Conservation (phyloP, 2,797 vertebrate genomes). For the Sorex maritimensis region DNA sequence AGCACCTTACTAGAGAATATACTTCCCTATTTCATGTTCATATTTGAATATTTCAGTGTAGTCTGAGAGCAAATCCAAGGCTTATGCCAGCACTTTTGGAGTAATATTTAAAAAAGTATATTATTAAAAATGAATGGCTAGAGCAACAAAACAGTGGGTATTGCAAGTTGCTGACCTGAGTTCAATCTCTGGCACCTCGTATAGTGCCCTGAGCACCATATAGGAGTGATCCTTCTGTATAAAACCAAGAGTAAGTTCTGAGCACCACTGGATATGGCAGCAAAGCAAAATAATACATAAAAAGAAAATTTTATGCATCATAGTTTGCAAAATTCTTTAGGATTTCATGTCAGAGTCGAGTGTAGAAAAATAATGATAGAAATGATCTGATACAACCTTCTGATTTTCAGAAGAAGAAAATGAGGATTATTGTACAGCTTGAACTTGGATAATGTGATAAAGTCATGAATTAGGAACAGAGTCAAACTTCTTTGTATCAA, state of each 20-base stretch:
- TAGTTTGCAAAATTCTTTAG: no score
- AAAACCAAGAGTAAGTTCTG: no score
- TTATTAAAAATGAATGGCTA: no score
- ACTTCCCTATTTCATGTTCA: slow-evolving; percentile 1
- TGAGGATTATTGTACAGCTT: slow-evolving; percentile 1
- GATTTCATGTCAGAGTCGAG: not conserved
- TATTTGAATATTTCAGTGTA: not conserved
- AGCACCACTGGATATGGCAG: no score
- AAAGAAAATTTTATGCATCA: no score
- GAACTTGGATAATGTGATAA: not conserved
- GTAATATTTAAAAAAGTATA: not conserved
- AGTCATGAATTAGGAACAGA: not conserved
- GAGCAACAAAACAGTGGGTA: no score
- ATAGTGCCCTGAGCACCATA: no score
- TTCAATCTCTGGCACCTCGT: no score
- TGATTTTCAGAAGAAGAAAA: slow-evolving; percentile 61
- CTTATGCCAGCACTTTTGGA: not conserved
- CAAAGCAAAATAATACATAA: no score
- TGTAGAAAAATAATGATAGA: slow-evolving; percentile 21
- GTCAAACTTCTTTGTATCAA: not conserved
- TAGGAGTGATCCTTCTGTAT: no score
- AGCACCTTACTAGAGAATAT: not conserved
- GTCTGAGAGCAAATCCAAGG: slow-evolving; percentile 49
- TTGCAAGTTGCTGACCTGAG: no score
- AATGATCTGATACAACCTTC: not conserved